phyloP scores from a whole-genome alignment of 2,797 vertebrate genomes.

The Urocyon cinereoargenteus region DNA sequence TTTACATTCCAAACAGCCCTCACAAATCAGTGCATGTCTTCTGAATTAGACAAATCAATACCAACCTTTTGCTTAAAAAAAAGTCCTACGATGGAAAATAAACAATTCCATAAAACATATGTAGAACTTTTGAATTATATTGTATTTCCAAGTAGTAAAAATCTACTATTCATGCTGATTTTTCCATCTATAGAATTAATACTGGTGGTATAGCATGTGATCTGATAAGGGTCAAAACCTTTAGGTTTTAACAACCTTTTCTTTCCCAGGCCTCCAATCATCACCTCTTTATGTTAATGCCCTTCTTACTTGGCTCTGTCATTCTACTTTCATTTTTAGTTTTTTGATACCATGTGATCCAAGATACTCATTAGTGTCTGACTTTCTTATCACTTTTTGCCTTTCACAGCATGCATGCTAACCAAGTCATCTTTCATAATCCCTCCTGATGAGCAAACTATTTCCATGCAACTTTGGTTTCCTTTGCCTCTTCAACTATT shows the following conservation, averaged over 20 bases:
- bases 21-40: neutral
- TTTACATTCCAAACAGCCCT: neutral
- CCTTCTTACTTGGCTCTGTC: neutral
- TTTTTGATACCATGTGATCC: neutral
- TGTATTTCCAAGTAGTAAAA: neutral
- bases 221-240: neutral
- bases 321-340: neutral
- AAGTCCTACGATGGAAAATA: neutral
- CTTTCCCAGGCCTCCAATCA: neutral
- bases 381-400: conserved; percentile 17
- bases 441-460: neutral
- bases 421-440: conserved; percentile 36
- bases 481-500: conserved; percentile 33
- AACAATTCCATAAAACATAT: neutral
- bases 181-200: neutral
- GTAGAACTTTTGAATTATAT: neutral
- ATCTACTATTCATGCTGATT: neutral
- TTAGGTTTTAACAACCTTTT: neutral
- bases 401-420: neutral
- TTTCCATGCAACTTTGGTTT: conserved; percentile 23
- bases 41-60: neutral
- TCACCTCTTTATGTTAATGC: neutral
- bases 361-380: neutral
- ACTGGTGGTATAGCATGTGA: neutral
- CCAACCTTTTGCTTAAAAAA: neutral